Percentiles rank a stretch among this genome's conserved stretches.
Evolutionary conservation across 2,797 vertebrate species (phyloP).

Genomic region (Clarias pachynema): DNA sequence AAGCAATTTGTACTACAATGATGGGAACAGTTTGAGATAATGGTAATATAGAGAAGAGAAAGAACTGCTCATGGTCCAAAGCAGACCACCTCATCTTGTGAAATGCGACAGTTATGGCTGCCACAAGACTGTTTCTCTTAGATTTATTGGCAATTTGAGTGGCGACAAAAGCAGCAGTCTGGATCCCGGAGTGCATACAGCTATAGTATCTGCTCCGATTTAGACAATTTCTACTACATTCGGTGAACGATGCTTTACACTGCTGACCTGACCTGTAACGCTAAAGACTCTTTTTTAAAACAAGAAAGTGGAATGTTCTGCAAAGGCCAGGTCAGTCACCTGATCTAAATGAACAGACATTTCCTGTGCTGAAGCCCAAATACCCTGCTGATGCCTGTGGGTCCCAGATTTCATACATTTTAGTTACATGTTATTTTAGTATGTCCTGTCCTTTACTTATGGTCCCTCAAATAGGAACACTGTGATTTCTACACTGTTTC

Average conservation of each 20-base stretch:
- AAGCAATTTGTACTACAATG: background rate
- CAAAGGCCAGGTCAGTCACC: no score
- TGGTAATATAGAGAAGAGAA: background rate
- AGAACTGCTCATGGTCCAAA: background rate
- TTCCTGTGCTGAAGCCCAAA: no score
- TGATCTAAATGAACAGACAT: no score
- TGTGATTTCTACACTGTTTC: background rate
- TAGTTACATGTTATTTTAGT: background rate
- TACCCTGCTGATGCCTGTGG: background rate
- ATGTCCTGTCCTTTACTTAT: background rate
- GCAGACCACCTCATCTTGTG: background rate
- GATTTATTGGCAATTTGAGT: background rate
- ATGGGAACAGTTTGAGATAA: background rate
- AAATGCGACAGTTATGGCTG: no score
- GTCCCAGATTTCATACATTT: background rate
- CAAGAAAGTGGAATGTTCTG: no score
- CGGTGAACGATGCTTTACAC: no score
- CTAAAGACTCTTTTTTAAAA: no score
- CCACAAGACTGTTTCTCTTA: background rate
- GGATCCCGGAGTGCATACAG: background rate
- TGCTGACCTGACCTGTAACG: no score
- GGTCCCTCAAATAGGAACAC: background rate
- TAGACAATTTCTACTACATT: no score
- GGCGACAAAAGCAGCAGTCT: background rate
- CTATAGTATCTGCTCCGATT: no score